Conservation (phyloP, 2,797 vertebrate genomes). For the Delichon dasypus region DNA sequence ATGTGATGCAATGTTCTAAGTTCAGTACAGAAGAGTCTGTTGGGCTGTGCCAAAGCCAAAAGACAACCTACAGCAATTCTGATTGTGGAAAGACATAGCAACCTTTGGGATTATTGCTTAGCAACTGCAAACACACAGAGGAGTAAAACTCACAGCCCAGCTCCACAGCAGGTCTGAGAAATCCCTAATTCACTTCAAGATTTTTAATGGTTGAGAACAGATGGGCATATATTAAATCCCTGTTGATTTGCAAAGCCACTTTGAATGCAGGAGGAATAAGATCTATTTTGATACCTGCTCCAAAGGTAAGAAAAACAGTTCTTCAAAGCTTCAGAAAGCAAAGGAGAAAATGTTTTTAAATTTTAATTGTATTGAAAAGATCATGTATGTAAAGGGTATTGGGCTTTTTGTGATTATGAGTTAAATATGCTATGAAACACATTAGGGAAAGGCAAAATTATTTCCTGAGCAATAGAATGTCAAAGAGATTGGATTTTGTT, state of each 20-base stretch:
- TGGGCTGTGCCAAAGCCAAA: slow-evolving; percentile 42
- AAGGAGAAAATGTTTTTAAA: neutral
- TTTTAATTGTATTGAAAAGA: neutral
- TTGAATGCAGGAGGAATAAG: slow-evolving; percentile 26
- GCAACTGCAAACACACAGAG: slow-evolving; percentile 72
- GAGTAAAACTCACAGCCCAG: slow-evolving; percentile 31
- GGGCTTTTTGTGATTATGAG: neutral
- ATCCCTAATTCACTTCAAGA: slow-evolving; percentile 20
- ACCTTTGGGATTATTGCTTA: slow-evolving; percentile 72
- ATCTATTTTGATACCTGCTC: slow-evolving; percentile 27
- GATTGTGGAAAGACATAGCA: slow-evolving; percentile 35
- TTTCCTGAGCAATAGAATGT: neutral
- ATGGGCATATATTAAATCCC: slow-evolving; percentile 46
- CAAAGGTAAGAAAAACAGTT: slow-evolving; percentile 45
- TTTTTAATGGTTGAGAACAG: slow-evolving; percentile 47
- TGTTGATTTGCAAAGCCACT: slow-evolving; percentile 14
- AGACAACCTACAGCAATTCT: slow-evolving; percentile 56
- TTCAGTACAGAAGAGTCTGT: neutral
- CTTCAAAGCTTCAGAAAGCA: neutral
- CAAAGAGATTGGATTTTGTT: neutral
- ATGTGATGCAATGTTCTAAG: slow-evolving; percentile 9
- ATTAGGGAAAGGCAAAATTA: neutral
- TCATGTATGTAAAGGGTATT: neutral
- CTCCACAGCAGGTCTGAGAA: slow-evolving; percentile 50
- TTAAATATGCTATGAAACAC: neutral